phyloP scores from a whole-genome alignment of 2,797 vertebrate genomes.

The Darevskia nairensis region DNA sequence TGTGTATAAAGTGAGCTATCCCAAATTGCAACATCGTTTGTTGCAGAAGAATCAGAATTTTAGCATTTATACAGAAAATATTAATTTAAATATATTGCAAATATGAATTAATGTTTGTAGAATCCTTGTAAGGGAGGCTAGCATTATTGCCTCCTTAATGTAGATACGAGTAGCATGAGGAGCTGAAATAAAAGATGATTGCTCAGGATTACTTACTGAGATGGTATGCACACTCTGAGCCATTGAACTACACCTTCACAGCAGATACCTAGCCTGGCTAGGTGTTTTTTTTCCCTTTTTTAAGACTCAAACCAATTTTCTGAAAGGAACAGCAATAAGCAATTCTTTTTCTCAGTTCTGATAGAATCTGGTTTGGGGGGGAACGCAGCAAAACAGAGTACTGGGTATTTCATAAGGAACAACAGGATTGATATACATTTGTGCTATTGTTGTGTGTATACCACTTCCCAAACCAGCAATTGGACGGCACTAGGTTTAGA shows the following conservation, averaged over 20 bases:
- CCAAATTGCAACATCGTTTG: background rate
- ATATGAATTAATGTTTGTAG: background rate
- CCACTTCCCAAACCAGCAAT: too few species aligned
- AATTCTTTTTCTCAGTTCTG: too few species aligned
- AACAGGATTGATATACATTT: too few species aligned
- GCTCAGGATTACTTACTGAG: background rate
- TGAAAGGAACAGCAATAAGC: background rate
- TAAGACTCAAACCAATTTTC: background rate
- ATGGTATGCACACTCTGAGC: background rate
- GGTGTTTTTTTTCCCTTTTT: too few species aligned
- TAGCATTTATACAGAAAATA: background rate
- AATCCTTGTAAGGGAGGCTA: background rate
- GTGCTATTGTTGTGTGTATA: too few species aligned
- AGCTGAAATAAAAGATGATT: too few species aligned
- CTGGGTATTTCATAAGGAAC: too few species aligned
- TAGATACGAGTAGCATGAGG: background rate
- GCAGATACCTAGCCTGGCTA: too few species aligned
- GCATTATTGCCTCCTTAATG: background rate
- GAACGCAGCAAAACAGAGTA: too few species aligned
- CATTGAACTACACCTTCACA: background rate
- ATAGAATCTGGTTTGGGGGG: too few species aligned
- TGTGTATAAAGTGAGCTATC: background rate
- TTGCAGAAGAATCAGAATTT: background rate
- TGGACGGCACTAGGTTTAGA: too few species aligned
- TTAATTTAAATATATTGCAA: background rate